phyloP scores from a whole-genome alignment of 2,113 vertebrate species.

The Heliornis fulica region DNA sequence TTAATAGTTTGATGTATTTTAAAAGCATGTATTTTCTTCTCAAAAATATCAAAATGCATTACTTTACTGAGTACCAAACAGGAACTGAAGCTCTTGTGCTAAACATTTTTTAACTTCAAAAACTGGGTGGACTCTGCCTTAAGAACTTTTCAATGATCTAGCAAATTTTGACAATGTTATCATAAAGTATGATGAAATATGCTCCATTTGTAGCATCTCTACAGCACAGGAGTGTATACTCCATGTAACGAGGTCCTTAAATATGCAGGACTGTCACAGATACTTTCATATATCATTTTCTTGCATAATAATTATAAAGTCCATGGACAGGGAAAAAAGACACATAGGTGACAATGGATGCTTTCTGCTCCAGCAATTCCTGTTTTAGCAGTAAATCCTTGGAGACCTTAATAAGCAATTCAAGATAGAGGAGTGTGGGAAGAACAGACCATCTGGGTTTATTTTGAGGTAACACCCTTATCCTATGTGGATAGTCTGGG shows the following conservation, averaged over 20 bases:
- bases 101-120: background rate
- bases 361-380: background rate
- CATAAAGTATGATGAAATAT: background rate
- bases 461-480: background rate
- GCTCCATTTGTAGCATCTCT: background rate
- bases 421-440: background rate
- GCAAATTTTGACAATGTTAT: background rate
- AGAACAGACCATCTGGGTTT: background rate
- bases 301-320: background rate
- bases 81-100: background rate
- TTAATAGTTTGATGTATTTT: background rate
- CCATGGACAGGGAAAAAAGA: background rate
- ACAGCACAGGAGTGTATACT: background rate
- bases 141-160: background rate
- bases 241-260: background rate
- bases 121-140: background rate
- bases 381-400: background rate
- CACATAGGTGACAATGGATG: background rate
- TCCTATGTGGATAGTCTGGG: rapidly evolving
- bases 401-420: background rate
- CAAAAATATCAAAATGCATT: background rate
- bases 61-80: background rate
- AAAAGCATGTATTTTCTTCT: background rate
- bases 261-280: background rate
- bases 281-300: background rate